Conservation (phyloP, 2,113 vertebrate genomes). For the Mus musculus region GRCm39 chr16:10593501-10594000, state of each 20-base stretch:
- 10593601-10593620: neutral
- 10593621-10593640: neutral
- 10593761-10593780: neutral
- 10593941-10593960: neutral
- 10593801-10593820: neutral
- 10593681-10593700: neutral
- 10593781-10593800: too few relatives aligned
- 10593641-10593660: neutral
- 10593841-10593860: too few relatives aligned
- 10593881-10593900: too few relatives aligned
- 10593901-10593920: neutral
- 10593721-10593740: neutral
- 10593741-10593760: neutral
- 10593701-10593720: neutral
- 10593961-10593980: neutral
- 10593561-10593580: neutral
- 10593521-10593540: neutral
- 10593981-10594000: neutral
- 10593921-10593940: neutral
- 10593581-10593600: neutral
- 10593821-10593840: rapidly evolving
- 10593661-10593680: neutral
- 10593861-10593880: neutral
- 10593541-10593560: neutral
- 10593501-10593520: neutral